These are phyloP conservation scores for Erpornis zantholeuca DNA, from an alignment of 2,113 vertebrate genomes.

Conservation along the genomic window DNA sequence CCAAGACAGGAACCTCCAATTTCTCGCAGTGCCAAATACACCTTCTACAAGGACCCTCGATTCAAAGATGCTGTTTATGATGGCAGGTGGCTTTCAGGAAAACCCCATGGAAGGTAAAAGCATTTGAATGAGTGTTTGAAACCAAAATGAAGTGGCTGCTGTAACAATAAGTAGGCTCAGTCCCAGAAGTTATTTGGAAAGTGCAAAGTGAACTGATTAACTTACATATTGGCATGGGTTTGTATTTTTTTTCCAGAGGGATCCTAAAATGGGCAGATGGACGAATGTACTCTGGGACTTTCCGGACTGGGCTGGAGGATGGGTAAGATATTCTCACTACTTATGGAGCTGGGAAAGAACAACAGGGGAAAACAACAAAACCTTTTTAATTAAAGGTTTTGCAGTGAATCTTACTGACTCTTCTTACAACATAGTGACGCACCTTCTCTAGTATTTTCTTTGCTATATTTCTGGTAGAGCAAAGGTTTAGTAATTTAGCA, in stretches of 20 bases:
- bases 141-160: neutral
- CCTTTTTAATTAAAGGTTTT: neutral
- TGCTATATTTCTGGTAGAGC: neutral
- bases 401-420: neutral
- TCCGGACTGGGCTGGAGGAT: conserved; percentile 92
- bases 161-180: neutral
- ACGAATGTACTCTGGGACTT: conserved; percentile 88
- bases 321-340: conserved; percentile 75
- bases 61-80: conserved; percentile 90
- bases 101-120: conserved; percentile 90
- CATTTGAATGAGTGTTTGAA: neutral
- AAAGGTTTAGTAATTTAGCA: neutral
- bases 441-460: neutral
- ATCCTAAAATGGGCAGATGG: conserved; percentile 92
- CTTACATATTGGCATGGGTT: neutral
- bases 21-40: conserved; percentile 90
- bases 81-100: conserved; percentile 90
- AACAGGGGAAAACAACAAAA: neutral
- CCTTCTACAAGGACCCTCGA: conserved; percentile 93
- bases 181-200: neutral
- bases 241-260: conserved; percentile 76
- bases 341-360: neutral
- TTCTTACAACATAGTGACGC: neutral
- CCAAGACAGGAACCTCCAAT: conserved; percentile 87
- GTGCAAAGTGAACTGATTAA: neutral